Evolutionary conservation across 2,888 invertebrate species (phyloP).

Genomic region (Bugula neritina): DNA sequence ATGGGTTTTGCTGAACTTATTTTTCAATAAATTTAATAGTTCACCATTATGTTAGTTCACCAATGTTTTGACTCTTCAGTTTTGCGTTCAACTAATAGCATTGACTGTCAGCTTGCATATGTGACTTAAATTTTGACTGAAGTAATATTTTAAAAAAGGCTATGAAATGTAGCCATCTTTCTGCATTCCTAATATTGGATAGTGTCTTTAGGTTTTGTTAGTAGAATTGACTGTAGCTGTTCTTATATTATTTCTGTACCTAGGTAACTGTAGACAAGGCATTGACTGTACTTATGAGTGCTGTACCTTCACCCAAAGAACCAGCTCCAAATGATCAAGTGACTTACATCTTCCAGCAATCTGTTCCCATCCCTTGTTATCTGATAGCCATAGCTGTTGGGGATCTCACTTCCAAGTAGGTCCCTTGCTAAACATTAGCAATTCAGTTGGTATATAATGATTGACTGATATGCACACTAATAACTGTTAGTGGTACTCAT

Average conservation of each 20-base stretch:
- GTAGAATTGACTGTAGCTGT: background rate
- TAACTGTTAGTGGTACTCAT: too few relatives aligned
- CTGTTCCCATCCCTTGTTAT: slow-evolving; percentile 79
- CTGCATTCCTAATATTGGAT: too few relatives aligned
- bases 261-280: slow-evolving; percentile 68
- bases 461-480: too few relatives aligned
- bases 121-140: too few relatives aligned
- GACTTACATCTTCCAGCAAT: slow-evolving; percentile 60
- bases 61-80: background rate
- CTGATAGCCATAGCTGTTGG: slow-evolving; percentile 84
- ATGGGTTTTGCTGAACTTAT: too few relatives aligned
- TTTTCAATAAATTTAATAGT: too few relatives aligned
- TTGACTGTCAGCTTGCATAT: too few relatives aligned
- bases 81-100: too few relatives aligned
- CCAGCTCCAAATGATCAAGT: slow-evolving; percentile 46
- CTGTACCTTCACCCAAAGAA: slow-evolving; percentile 58
- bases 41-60: background rate
- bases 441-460: too few relatives aligned
- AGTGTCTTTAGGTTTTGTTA: too few relatives aligned
- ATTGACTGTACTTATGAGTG: slow-evolving; percentile 82
- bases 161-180: too few relatives aligned
- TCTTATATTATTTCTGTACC: background rate
- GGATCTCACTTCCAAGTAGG: slow-evolving; percentile 60
- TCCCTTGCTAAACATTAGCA: background rate
- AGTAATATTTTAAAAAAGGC: too few relatives aligned